Percentiles rank a stretch among this genome's conserved stretches.
phyloP scores from a whole-genome alignment of 2,113 vertebrate genomes.

The Strix aluco region DNA sequence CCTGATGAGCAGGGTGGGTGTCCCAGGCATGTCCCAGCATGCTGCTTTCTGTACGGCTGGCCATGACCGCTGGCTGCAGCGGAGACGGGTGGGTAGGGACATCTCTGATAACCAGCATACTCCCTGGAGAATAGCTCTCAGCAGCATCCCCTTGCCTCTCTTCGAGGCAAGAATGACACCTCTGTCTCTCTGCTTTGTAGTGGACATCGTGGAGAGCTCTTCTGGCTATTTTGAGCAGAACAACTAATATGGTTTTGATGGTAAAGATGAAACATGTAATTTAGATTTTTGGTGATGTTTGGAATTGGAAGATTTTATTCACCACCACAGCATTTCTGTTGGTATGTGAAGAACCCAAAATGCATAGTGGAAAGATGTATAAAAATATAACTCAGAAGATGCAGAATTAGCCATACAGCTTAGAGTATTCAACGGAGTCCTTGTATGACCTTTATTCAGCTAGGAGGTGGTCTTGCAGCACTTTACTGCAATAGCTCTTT shows the following conservation, averaged over 20 bases:
- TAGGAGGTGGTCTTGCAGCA: conserved; percentile 13
- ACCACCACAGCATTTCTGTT: not conserved
- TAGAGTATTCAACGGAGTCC: not conserved
- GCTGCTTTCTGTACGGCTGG: fast-evolving
- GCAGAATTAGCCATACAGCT: not conserved
- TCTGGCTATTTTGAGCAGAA: not conserved
- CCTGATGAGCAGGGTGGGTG: too few species aligned
- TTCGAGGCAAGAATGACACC: not conserved
- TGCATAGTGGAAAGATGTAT: not conserved
- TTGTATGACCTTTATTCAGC: not conserved
- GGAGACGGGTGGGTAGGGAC: not conserved
- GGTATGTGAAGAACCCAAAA: not conserved
- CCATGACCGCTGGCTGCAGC: fast-evolving
- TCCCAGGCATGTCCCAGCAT: not conserved
- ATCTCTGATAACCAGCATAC: not conserved
- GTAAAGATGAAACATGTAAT: not conserved
- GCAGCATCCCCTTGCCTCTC: not conserved
- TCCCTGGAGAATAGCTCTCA: not conserved
- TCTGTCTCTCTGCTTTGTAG: not conserved
- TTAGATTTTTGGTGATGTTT: not conserved
- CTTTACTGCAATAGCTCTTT: conserved; percentile 9
- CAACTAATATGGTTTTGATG: not conserved
- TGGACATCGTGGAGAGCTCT: not conserved
- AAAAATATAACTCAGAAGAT: not conserved
- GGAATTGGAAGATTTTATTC: not conserved